Evolutionary conservation across 2,113 vertebrate species (phyloP), one percentile per base, ranked within the genome.

Genomic region (Gracilinanus agilis): DNA sequence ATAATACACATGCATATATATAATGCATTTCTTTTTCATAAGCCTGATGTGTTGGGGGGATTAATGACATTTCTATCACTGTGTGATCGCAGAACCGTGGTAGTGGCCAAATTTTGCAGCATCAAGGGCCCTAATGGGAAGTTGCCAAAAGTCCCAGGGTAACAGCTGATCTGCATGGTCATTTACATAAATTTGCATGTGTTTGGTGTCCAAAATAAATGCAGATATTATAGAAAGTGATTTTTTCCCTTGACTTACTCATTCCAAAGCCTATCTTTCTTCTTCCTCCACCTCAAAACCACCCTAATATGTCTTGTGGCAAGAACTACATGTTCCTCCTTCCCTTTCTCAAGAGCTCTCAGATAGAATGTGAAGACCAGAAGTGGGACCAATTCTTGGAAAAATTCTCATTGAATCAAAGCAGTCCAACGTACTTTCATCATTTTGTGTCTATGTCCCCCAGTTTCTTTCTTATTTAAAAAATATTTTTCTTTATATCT

Each of bases 171-270:
- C 95, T 96, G 93, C 90, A 58, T 96, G 54, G 55, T 2, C 96
- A 97, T 98, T 98, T 98, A 94, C 98, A 98, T 98, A 98, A 98
- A 98, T 98, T 98, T 98, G 95, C 98, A 98, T 97, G 58, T 96
- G 92, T 90, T 13, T n/a, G n/a, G 67, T 96, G 93, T 95, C 97
- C 90, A 96, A 96, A 97, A 95, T 96, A 97, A 98, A 96, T 91
- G 93, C 92, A 44, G 91, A 97, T 94, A 83, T 89, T 97, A 95
- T 95, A 89, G 49, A 95, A 96, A 96, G 34, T 92, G 25, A 44
- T 58, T 96, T 92, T 83, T 96, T 61, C 58, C 53, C 55, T 24
- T 94, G 95, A 92, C 44, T 44, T 55, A 93, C 91, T 34, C 94
- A 44, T 95, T 61, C 24, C 83, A 89, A 34, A 44, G 29, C 3